Evolutionary conservation across 2,888 invertebrate genomes (phyloP).

Genomic region (Sepiola atlantica): DNA sequence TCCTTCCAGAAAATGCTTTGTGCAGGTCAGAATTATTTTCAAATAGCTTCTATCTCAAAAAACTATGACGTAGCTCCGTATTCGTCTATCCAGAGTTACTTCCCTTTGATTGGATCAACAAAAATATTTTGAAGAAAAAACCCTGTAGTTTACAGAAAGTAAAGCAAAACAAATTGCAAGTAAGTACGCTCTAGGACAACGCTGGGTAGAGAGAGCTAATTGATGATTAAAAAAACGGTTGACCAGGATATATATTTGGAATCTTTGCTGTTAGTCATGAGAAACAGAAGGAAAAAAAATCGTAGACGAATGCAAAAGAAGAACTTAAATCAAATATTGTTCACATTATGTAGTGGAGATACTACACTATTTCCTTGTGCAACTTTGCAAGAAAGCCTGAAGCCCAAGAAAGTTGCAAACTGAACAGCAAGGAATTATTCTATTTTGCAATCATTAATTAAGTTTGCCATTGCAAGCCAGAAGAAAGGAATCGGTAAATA

Average conservation of each 20-base stretch:
- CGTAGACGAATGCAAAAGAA: not conserved
- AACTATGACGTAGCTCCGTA: no score
- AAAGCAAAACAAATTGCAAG: no score
- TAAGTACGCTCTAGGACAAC: no score
- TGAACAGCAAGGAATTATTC: not conserved
- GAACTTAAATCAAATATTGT: constrained; percentile 10
- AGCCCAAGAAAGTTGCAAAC: not conserved
- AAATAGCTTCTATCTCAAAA: no score
- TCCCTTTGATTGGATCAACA: no score
- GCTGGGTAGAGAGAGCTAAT: no score
- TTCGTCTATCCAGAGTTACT: no score
- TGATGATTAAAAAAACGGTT: not conserved
- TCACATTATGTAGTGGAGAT: not conserved
- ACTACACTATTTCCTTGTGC: not conserved
- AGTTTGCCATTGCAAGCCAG: constrained; percentile 10
- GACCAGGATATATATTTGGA: not conserved
- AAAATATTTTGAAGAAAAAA: no score
- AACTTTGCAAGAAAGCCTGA: not conserved
- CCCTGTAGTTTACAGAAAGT: no score
- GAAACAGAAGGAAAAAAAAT: not conserved
- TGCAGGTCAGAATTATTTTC: no score
- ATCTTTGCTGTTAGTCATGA: constrained; percentile 19
- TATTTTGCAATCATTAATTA: constrained; percentile 20
- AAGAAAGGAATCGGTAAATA: constrained; percentile 32
- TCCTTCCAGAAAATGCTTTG: no score